A percentile compares a stretch with the other conserved stretches of the same genome.
phyloP scores from a whole-genome alignment of 1,140 invertebrate species.

The Zaprionus vittiger region DNA sequence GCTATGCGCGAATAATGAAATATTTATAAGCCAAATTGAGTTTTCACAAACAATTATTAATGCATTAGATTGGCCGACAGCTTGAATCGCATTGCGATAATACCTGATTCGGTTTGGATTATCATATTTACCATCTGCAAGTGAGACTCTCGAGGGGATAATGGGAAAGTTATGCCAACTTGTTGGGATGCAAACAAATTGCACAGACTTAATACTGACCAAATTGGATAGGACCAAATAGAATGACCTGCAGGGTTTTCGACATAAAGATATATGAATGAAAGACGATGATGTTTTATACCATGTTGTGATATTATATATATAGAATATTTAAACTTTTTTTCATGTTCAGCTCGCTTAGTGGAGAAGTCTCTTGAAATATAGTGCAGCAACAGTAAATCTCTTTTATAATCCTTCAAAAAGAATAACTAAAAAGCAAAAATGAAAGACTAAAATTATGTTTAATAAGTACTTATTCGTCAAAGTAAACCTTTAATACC shows the following conservation, averaged over 20 bases:
- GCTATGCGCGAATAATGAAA: constrained; percentile 73
- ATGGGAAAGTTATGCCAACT: constrained; percentile 22
- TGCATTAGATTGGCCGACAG: constrained; percentile 59
- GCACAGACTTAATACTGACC: constrained; percentile 3
- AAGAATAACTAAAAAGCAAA: too few species aligned
- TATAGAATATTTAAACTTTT: too few species aligned
- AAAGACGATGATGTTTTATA: neutral
- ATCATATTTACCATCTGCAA: constrained; percentile 14
- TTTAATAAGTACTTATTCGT: too few species aligned
- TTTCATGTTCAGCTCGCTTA: too few species aligned
- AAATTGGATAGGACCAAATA: neutral
- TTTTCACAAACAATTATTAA: constrained; percentile 72
- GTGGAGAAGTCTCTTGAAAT: too few species aligned
- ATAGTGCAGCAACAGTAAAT: too few species aligned
- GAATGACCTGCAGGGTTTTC: neutral
- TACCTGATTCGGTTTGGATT: constrained; percentile 12
- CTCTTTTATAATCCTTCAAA: too few species aligned
- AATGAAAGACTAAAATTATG: too few species aligned
- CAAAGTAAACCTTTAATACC: too few species aligned
- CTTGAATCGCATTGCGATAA: constrained; percentile 46
- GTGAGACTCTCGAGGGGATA: neutral
- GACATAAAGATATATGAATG: neutral
- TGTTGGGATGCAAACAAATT: constrained; percentile 13
- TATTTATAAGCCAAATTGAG: constrained; percentile 79
- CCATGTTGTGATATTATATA: neutral